Conservation (phyloP, 2,113 vertebrate species). For the Cichladusa arquata region DNA sequence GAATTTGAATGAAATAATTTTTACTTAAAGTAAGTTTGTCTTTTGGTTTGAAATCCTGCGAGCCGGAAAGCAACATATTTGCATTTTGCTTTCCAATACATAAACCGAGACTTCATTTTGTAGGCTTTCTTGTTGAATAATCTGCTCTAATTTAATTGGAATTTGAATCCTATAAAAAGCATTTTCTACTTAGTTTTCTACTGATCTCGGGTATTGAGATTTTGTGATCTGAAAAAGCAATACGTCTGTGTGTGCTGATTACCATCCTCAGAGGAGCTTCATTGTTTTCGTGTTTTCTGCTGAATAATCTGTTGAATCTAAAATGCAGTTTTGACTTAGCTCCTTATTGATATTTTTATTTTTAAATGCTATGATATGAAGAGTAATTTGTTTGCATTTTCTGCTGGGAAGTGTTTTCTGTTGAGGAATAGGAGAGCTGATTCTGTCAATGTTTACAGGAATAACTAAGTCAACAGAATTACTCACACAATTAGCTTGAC, state of each 20-base stretch:
- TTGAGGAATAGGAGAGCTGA: background rate
- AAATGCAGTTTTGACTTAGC: conserved; percentile 29
- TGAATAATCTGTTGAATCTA: conserved; percentile 52
- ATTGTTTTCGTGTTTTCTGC: conserved; percentile 21
- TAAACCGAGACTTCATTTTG: conserved; percentile 47
- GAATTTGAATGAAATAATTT: conserved; percentile 63
- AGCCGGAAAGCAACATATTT: conserved; percentile 64
- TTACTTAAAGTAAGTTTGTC: conserved; percentile 58
- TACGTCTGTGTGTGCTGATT: conserved; percentile 13
- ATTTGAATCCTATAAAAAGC: conserved; percentile 63
- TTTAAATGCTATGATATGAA: conserved; percentile 26
- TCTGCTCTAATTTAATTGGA: conserved; percentile 69
- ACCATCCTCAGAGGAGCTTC: background rate
- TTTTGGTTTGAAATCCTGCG: conserved; percentile 52
- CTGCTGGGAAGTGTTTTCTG: conserved; percentile 20
- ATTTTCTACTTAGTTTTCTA: conserved; percentile 54
- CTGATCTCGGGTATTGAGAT: conserved; percentile 50
- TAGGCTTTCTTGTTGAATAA: conserved; percentile 62
- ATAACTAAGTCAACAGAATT: conserved; percentile 20
- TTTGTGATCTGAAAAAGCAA: conserved; percentile 52
- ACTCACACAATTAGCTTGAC: conserved; percentile 22
- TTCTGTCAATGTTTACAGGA: conserved; percentile 31
- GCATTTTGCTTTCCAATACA: conserved; percentile 64
- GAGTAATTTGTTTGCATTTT: conserved; percentile 36
- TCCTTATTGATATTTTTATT: conserved; percentile 51